Evolutionary conservation across 2,888 invertebrate species (phyloP).

Genomic region (Gymnosoma rotundatum): DNA sequence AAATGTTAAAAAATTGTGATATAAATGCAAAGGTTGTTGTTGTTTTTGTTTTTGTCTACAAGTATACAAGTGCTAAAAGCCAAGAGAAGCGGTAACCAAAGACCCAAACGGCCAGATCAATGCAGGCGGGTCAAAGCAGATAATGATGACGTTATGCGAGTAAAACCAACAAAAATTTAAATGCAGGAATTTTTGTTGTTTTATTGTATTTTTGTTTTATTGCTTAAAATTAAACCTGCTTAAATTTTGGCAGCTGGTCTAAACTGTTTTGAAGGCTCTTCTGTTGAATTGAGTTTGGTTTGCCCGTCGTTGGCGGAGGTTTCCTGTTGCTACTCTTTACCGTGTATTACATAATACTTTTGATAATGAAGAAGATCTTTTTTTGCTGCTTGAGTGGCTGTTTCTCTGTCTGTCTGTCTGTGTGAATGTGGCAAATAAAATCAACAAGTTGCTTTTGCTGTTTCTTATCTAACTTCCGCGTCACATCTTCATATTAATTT

Average conservation of each 20-base stretch:
- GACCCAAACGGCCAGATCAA: not conserved
- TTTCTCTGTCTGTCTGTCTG: not conserved
- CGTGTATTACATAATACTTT: constrained; percentile 55
- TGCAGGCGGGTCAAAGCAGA: constrained; percentile 45
- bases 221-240: constrained; percentile 59
- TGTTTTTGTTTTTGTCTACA: constrained; percentile 7
- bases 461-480: constrained; percentile 79
- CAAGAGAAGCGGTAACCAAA: constrained; percentile 18
- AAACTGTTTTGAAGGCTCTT: constrained; percentile 63
- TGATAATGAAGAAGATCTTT: constrained; percentile 57
- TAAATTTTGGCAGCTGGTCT: constrained; percentile 63
- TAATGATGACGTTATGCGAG: constrained; percentile 36
- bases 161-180: constrained; percentile 24
- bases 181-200: constrained; percentile 17
- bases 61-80: constrained; percentile 24
- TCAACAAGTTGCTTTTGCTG: constrained; percentile 53
- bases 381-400: not conserved
- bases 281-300: constrained; percentile 8
- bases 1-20: constrained; percentile 56
- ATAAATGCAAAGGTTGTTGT: constrained; percentile 28
- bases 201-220: constrained; percentile 21
- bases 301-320: constrained; percentile 35
- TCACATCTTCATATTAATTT: constrained; percentile 74
- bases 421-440: constrained; percentile 27
- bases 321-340: constrained; percentile 51